Conservation (phyloP, 1,140 invertebrate species). For the Psilanteris sp. region DNA sequence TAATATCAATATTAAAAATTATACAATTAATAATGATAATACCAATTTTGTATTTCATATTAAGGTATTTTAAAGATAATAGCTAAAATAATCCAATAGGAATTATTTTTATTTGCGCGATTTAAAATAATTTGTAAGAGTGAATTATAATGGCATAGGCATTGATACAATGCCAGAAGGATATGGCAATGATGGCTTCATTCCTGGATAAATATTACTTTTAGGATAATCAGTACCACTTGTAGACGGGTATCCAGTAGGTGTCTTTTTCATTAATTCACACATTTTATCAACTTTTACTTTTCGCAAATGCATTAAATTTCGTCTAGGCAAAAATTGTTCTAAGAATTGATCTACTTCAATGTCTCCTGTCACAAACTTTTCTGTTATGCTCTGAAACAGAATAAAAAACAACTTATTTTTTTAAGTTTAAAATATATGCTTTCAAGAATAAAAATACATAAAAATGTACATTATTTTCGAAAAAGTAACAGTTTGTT, state of each 20-base stretch:
- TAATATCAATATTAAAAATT: too few species aligned
- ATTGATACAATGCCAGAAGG: conserved; percentile 80
- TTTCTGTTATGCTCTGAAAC: conserved; percentile 83
- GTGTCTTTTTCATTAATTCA: conserved; percentile 84
- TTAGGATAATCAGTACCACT: conserved; percentile 70
- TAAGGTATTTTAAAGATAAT: too few species aligned
- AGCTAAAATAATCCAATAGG: too few species aligned
- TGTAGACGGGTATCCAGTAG: conserved; percentile 69
- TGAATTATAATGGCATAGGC: conserved; percentile 81
- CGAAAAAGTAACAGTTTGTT: too few species aligned
- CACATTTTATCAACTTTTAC: conserved; percentile 93
- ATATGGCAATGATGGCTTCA: conserved; percentile 78
- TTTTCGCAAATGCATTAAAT: conserved; percentile 88
- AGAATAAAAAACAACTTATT: too few species aligned
- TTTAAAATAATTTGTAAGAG: too few species aligned
- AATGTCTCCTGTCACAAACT: conserved; percentile 86
- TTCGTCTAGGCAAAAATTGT: conserved; percentile 86
- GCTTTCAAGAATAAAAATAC: too few species aligned
- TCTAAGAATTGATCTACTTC: conserved; percentile 90
- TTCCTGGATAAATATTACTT: conserved; percentile 69
- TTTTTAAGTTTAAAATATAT: too few species aligned
- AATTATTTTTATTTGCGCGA: too few species aligned
- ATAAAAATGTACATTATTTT: too few species aligned
- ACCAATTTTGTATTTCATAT: too few species aligned
- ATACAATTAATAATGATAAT: too few species aligned